Evolutionary conservation across 2,113 vertebrate genomes (phyloP).

Genomic region (Leucopternis melanops): DNA sequence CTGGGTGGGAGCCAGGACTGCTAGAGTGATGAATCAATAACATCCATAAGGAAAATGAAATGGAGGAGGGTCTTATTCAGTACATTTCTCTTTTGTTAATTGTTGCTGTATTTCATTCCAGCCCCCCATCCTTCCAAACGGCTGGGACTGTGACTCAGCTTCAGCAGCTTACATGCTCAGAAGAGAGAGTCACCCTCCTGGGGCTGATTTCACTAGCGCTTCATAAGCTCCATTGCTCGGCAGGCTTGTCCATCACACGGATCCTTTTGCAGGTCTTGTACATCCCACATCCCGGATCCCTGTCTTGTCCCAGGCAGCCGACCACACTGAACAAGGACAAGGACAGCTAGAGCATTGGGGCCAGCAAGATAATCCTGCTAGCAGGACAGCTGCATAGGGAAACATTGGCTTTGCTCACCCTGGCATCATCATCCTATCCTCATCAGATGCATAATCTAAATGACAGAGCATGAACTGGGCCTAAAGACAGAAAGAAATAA

Average conservation of each 20-base stretch:
- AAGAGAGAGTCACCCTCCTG: constrained; percentile 12
- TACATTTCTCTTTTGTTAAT: constrained; percentile 39
- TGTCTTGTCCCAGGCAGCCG: not conserved
- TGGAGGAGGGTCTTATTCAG: constrained; percentile 29
- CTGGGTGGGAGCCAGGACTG: constrained; percentile 12
- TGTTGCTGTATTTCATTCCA: constrained; percentile 48
- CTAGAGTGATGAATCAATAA: constrained; percentile 32
- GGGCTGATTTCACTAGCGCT: not conserved
- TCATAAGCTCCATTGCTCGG: not conserved
- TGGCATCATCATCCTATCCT: not conserved
- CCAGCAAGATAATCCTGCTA: not conserved
- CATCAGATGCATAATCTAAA: not conserved
- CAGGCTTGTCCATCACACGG: not conserved
- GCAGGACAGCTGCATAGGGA: not conserved
- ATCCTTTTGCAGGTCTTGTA: not conserved
- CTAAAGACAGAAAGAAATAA: not conserved
- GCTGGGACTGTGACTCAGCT: constrained; percentile 36
- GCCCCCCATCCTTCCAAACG: not conserved
- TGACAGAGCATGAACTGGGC: not conserved
- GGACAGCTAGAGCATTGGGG: not conserved
- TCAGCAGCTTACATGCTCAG: not conserved
- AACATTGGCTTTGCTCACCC: not conserved
- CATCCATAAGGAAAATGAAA: constrained; percentile 53
- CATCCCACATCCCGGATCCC: not conserved
- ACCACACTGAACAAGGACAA: not conserved